Conservation (phyloP, 1,140 invertebrate genomes). For the Bombus balteatus region DNA sequence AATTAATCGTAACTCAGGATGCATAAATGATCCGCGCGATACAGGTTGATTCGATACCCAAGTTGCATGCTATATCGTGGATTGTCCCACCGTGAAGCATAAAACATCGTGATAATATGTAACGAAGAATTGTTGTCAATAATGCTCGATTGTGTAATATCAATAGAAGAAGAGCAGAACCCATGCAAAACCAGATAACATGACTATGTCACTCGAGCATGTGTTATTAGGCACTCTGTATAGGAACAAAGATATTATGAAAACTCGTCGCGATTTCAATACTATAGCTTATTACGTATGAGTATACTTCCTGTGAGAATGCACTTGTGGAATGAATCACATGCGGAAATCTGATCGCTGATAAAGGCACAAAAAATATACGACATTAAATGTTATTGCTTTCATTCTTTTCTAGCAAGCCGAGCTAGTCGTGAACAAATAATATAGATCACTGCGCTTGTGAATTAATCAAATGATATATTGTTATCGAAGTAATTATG, state of each 20-base stretch:
- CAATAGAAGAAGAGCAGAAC: not conserved
- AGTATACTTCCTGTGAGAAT: not conserved
- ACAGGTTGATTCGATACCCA: not conserved
- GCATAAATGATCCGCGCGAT: not conserved
- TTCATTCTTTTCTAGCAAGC: too few species aligned
- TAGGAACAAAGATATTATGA: not conserved
- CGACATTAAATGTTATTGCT: not conserved
- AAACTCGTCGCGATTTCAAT: not conserved
- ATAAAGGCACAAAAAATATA: not conserved
- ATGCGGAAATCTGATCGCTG: too few species aligned
- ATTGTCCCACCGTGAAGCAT: not conserved
- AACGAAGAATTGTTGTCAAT: not conserved
- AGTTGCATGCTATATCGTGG: not conserved
- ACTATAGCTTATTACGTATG: too few species aligned
- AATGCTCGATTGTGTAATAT: conserved; percentile 2
- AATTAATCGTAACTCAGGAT: not conserved
- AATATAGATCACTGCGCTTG: not conserved
- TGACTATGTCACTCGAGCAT: not conserved
- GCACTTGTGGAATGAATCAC: not conserved
- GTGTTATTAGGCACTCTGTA: not conserved
- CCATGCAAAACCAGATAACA: not conserved
- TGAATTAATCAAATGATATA: not conserved
- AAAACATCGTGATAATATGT: not conserved
- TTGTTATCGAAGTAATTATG: not conserved
- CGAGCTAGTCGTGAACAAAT: not conserved